These are phyloP conservation scores for Fistularia commersonii DNA, from an alignment of 2,797 vertebrate species.

Conservation along the genomic window DNA sequence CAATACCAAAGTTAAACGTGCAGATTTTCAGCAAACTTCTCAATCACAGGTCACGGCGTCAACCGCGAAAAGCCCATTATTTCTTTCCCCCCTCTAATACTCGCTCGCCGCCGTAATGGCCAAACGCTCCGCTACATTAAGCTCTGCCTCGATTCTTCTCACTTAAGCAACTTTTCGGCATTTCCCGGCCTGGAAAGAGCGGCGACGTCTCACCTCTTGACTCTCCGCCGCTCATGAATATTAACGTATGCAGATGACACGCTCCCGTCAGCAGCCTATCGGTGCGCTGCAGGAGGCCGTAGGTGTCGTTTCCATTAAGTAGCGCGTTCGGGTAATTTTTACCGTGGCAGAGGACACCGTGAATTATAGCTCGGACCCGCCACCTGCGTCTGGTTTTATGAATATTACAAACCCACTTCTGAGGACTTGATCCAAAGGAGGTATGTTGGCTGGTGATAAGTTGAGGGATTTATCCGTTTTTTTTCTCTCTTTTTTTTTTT, in stretches of 20 bases:
- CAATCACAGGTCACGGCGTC: conserved; percentile 40
- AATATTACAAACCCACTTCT: conserved; percentile 54
- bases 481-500: conserved; percentile 19
- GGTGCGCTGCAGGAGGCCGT: conserved; percentile 48
- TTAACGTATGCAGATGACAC: conserved; percentile 70
- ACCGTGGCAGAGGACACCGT: conserved; percentile 58
- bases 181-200: conserved; percentile 34
- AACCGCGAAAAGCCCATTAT: conserved; percentile 36
- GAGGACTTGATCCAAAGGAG: conserved; percentile 46
- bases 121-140: conserved; percentile 48
- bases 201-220: conserved; percentile 46
- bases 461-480: conserved; percentile 5
- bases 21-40: conserved; percentile 13
- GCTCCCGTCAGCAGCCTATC: conserved; percentile 61
- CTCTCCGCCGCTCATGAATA: conserved; percentile 62
- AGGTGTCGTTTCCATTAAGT: conserved; percentile 62
- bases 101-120: conserved; percentile 31
- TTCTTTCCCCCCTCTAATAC: conserved; percentile 19
- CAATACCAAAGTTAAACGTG: background rate
- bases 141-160: conserved; percentile 38
- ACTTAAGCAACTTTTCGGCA: conserved; percentile 18
- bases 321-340: conserved; percentile 54
- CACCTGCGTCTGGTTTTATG: conserved; percentile 42
- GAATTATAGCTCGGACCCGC: conserved; percentile 37
- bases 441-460: conserved; percentile 53